Percentiles rank a stretch among this genome's conserved stretches.
Conservation (phyloP, 2,888 invertebrate genomes). For the Pseudanteris insignis region DNA sequence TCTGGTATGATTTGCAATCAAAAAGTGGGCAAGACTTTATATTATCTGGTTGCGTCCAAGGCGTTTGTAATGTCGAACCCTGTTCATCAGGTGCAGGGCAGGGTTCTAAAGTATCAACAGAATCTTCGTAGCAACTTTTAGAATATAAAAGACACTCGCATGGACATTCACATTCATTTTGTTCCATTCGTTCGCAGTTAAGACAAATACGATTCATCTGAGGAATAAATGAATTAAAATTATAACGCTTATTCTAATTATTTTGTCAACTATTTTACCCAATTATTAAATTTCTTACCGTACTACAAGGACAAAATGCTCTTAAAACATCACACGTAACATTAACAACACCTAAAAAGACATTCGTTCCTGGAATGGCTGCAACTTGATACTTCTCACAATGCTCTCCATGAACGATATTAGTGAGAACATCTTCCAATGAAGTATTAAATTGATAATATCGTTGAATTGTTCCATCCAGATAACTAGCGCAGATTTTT, state of each 20-base stretch:
- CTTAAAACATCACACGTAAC: slow-evolving; percentile 84
- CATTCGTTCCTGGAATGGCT: slow-evolving; percentile 84
- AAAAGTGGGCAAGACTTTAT: slow-evolving; percentile 75
- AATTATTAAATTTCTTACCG: slow-evolving; percentile 68
- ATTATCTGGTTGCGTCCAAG: slow-evolving; percentile 66
- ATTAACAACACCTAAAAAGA: slow-evolving; percentile 88
- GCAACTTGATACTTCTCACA: slow-evolving; percentile 87
- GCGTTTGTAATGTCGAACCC: slow-evolving; percentile 53
- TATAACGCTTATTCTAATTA: no score
- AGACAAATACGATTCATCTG: slow-evolving; percentile 84
- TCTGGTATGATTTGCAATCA: slow-evolving; percentile 74
- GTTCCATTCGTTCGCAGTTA: slow-evolving; percentile 94
- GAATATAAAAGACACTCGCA: slow-evolving; percentile 82
- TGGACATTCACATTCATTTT: slow-evolving; percentile 93
- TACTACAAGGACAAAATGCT: slow-evolving; percentile 92
- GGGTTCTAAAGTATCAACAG: slow-evolving; percentile 50
- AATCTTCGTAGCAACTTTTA: slow-evolving; percentile 65
- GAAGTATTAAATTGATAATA: slow-evolving; percentile 87
- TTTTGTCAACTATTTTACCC: no score
- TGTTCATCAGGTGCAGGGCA: slow-evolving; percentile 60
- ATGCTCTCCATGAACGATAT: slow-evolving; percentile 87
- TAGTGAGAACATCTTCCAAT: slow-evolving; percentile 78
- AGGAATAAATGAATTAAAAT: slow-evolving; percentile 5
- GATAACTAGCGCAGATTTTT: slow-evolving; percentile 83
- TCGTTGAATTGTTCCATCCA: slow-evolving; percentile 83